Evolutionary conservation across 2,888 invertebrate genomes (phyloP).

Genomic region (Drosophila lutescens): DNA sequence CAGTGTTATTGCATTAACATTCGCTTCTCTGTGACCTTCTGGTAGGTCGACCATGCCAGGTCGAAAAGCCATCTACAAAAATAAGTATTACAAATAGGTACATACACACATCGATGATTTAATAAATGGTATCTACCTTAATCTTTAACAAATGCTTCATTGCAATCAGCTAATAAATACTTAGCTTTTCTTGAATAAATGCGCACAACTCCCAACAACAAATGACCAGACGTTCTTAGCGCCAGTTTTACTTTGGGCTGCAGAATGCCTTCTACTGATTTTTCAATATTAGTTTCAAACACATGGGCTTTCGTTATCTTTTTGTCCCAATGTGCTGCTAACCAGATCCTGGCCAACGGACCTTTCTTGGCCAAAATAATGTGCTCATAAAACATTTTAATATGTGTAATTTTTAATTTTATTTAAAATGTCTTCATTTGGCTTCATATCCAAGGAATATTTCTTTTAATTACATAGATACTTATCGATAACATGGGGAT

Average conservation of each 20-base stretch:
- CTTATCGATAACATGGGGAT: background rate
- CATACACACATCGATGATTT: background rate
- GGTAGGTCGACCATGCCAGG: conserved; percentile 99
- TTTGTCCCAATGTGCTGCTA: conserved; percentile 99
- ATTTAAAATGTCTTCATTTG: background rate
- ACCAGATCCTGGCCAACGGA: conserved; percentile 99
- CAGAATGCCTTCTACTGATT: conserved; percentile 99
- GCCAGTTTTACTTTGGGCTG: conserved; percentile 99
- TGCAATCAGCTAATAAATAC: conserved; percentile 99
- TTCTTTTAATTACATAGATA: background rate
- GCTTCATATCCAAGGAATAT: conserved; percentile 8
- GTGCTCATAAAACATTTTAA: conserved; percentile 99
- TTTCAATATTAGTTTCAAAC: conserved; percentile 99
- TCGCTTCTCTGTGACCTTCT: conserved; percentile 98
- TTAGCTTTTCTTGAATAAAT: conserved; percentile 99
- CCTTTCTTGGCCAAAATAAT: conserved; percentile 99
- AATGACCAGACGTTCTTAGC: conserved; percentile 98
- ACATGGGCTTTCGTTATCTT: conserved; percentile 99
- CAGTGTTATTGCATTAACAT: conserved; percentile 97
- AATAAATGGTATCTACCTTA: conserved; percentile 85
- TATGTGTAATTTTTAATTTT: background rate
- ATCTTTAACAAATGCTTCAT: conserved; percentile 99
- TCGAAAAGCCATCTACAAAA: conserved; percentile 96
- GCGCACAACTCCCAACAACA: conserved; percentile 98
- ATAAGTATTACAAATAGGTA: background rate